Conservation (phyloP, 2,113 vertebrate genomes). For the Oreotragus oreotragus region DNA sequence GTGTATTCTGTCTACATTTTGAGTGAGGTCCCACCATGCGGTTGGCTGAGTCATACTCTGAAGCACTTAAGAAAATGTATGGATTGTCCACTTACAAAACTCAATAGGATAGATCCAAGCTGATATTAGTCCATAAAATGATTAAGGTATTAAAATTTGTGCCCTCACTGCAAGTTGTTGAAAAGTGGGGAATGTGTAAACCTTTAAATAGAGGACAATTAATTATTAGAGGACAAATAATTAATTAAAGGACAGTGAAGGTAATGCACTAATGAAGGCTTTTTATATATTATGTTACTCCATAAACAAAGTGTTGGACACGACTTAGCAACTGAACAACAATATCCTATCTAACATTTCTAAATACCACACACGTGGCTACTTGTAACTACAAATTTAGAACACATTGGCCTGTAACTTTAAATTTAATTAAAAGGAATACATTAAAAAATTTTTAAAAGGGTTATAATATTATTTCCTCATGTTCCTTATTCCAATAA, state of each 20-base stretch:
- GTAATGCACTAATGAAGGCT: background rate
- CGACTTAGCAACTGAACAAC: accelerated
- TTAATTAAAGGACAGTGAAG: background rate
- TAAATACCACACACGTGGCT: background rate
- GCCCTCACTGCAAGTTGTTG: background rate
- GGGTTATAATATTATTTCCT: background rate
- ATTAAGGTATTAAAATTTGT: background rate
- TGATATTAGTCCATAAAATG: background rate
- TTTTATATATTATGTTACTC: background rate
- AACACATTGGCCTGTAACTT: background rate
- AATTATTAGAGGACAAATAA: background rate
- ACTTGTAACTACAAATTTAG: background rate
- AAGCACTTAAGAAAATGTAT: background rate
- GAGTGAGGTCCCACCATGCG: background rate
- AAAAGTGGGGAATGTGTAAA: background rate
- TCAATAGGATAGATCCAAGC: background rate
- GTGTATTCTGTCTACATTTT: background rate
- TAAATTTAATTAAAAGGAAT: background rate
- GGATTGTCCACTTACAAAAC: background rate
- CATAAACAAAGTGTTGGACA: background rate
- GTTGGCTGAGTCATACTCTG: background rate
- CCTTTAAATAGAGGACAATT: background rate
- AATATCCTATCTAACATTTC: background rate
- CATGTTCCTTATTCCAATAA: background rate
- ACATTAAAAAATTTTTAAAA: background rate